These are phyloP conservation scores for Tragelaphus scriptus DNA, from an alignment of 2,113 vertebrate species.

Conservation along the genomic window DNA sequence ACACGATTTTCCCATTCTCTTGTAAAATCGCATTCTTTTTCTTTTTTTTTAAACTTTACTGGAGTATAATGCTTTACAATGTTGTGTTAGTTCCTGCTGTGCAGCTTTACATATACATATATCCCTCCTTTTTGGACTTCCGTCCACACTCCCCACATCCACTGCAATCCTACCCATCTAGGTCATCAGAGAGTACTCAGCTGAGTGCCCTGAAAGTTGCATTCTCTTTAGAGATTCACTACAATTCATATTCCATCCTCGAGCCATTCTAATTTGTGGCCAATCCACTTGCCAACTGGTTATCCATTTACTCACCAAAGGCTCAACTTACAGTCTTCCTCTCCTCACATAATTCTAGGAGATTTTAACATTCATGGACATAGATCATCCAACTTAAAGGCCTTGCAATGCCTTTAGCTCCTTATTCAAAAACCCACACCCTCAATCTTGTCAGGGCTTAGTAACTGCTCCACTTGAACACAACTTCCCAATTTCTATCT, in stretches of 20 bases:
- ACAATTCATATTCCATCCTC: neutral
- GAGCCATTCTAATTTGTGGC: neutral
- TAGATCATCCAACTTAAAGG: neutral
- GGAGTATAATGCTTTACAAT: neutral
- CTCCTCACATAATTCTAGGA: neutral
- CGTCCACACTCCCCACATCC: neutral
- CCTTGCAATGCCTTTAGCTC: neutral
- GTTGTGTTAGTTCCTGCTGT: neutral
- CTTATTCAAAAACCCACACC: neutral
- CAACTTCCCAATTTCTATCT: neutral
- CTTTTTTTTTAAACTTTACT: neutral
- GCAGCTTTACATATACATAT: neutral
- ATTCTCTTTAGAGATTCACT: neutral
- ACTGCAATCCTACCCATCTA: neutral
- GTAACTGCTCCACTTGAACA: neutral
- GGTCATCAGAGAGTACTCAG: neutral
- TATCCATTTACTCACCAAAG: neutral
- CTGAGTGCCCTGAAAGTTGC: neutral
- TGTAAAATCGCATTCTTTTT: neutral
- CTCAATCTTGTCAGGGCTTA: neutral
- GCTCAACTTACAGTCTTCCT: neutral
- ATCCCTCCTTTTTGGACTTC: neutral
- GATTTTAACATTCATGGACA: neutral
- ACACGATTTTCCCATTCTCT: neutral
- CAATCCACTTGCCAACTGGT: neutral